Evolutionary conservation across 2,113 vertebrate genomes (phyloP).

Genomic region (Ptyas mucosa): DNA sequence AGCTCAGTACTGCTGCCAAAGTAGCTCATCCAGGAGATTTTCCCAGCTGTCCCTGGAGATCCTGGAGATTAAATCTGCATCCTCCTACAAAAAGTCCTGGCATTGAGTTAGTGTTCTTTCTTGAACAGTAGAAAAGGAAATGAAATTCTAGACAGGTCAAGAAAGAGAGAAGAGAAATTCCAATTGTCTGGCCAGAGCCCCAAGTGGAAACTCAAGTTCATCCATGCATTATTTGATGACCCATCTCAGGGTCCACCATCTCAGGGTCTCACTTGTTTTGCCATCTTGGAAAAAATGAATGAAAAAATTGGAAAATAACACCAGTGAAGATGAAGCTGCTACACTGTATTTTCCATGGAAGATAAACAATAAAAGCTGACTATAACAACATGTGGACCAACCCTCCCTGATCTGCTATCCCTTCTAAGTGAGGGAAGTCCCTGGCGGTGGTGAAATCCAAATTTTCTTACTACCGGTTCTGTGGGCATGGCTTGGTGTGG

Average conservation of each 20-base stretch:
- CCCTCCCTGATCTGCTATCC: background rate
- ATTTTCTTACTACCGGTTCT: too few species aligned
- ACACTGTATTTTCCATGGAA: background rate
- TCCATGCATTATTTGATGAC: background rate
- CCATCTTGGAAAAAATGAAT: background rate
- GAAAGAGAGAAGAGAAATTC: background rate
- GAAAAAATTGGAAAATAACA: background rate
- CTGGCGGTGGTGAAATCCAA: too few species aligned
- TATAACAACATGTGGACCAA: background rate
- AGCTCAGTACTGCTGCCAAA: background rate
- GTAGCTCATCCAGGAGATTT: background rate
- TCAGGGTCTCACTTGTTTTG: background rate
- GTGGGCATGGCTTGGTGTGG: too few species aligned
- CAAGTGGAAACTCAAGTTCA: background rate
- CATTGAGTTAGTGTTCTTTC: background rate
- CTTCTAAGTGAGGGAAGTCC: background rate
- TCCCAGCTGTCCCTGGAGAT: background rate
- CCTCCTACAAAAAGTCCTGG: background rate
- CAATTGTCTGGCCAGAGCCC: background rate
- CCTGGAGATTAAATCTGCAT: background rate
- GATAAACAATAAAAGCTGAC: background rate
- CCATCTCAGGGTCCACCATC: background rate
- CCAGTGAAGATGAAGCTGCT: background rate
- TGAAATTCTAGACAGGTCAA: background rate
- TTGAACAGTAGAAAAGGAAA: background rate